These are phyloP conservation scores for Aphodius granarius DNA, from an alignment of 2,888 invertebrate genomes.

Conservation along the genomic window DNA sequence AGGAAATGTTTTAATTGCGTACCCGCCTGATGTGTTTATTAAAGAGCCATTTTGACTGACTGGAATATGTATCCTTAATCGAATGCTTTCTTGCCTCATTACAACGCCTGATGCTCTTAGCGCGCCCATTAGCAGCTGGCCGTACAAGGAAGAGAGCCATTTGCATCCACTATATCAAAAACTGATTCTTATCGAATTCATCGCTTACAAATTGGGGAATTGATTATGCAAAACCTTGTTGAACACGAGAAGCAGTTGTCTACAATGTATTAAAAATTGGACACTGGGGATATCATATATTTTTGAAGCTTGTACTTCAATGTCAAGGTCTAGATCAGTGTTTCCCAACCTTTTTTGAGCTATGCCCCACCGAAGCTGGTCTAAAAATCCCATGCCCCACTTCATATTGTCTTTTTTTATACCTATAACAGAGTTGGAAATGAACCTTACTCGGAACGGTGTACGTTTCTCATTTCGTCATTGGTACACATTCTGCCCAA, in stretches of 20 bases:
- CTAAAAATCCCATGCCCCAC: too few species aligned
- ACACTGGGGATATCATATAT: not conserved
- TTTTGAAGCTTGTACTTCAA: too few species aligned
- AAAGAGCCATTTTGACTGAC: conserved; percentile 3
- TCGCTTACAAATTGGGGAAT: not conserved
- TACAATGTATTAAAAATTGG: not conserved
- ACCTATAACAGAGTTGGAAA: too few species aligned
- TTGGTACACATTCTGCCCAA: too few species aligned
- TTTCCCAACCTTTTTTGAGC: too few species aligned
- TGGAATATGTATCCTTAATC: conserved; percentile 11
- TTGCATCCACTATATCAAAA: not conserved
- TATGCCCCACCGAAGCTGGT: too few species aligned
- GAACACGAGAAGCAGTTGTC: not conserved
- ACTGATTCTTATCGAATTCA: not conserved
- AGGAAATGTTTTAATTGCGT: conserved; percentile 14
- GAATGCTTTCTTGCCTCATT: conserved; percentile 7
- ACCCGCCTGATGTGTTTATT: conserved; percentile 13
- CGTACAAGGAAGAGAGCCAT: not conserved
- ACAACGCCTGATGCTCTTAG: conserved; percentile 9
- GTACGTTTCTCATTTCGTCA: too few species aligned
- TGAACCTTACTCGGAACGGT: too few species aligned
- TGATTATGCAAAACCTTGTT: not conserved
- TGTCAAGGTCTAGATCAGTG: too few species aligned
- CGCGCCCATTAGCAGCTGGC: conserved; percentile 1
- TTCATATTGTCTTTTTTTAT: too few species aligned